Evolutionary conservation across 2,113 vertebrate species (phyloP), one percentile per base, ranked within the genome.

Genomic region (Alexandromys fortis): DNA sequence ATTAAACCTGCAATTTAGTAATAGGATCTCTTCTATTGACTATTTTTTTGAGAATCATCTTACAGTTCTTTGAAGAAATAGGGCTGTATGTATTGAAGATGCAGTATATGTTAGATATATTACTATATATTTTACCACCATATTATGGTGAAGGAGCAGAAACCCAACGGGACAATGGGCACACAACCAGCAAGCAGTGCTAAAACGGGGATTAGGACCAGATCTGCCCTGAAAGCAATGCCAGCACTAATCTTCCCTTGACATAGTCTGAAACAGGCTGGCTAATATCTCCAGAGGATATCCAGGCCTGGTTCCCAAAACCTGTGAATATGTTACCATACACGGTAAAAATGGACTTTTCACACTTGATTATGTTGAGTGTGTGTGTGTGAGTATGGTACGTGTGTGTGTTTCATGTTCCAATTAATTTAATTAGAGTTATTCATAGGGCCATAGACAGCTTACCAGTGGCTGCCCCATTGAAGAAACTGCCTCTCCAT

Each of bases 31-130:
- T 94, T 90, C 47, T 65, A 52, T 19, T 78, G 33, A 89, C 55
- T 93, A 92, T 82, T 95, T 38, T 38, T 82, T 38, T 38, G 13
- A 92, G 55, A 95, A 87, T 83, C 38, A 82, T 45, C 13, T 78
- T 67, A 35, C 30, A 81, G 45, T 90, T 95, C 9, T 76, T 92
- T 85, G 65, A 95, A 75, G n/a, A 90, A 77, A 77, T 42, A 70
- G 17, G 16, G 52, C 45, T 95, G 65, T 47, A 58, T 24, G 83
- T 87, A 79, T 12, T 70, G 63, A 70, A 35, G 22, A 17, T n/a
- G 9, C 0, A 30, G 35, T 85, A 21, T 63, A 14, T 67, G 26
- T 33, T 65, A 58, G 7, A 55, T 21, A 72, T 61, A 91, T 63
- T 68, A 42, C 1, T 47, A 87, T 42, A 63, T 63, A 70, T 91